phyloP scores from a whole-genome alignment of 2,888 invertebrate genomes.

The Lasioglossum marginatum region DNA sequence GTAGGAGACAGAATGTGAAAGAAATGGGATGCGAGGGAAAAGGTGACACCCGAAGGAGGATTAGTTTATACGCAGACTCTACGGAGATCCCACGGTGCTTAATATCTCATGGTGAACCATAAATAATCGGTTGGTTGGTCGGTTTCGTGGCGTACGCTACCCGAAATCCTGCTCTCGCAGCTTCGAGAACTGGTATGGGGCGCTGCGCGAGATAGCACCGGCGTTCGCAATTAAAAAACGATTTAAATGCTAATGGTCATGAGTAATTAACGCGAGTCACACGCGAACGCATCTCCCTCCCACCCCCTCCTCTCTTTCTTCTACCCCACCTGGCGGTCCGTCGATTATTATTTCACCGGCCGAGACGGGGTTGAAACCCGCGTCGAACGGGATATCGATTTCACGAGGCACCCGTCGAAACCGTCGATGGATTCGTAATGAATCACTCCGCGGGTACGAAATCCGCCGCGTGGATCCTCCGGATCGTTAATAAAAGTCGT shows the following conservation, averaged over 20 bases:
- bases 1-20: constrained; percentile 14
- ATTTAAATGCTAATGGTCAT: constrained; percentile 79
- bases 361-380: constrained; percentile 51
- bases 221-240: constrained; percentile 78
- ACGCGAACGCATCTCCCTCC: constrained; percentile 53
- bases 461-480: constrained; percentile 29
- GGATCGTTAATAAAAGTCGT: constrained; percentile 70
- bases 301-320: not conserved
- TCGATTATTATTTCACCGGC: constrained; percentile 70
- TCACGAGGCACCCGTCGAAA: constrained; percentile 57
- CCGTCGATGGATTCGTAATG: constrained; percentile 68
- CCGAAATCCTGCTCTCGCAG: constrained; percentile 60
- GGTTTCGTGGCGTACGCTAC: constrained; percentile 74
- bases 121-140: constrained; percentile 78
- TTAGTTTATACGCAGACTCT: constrained; percentile 62
- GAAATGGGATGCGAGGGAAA: constrained; percentile 33
- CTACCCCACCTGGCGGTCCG: constrained; percentile 41
- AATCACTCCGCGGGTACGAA: constrained; percentile 64
- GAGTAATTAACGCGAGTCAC: constrained; percentile 75
- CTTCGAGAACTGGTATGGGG: constrained; percentile 40
- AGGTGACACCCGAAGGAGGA: constrained; percentile 66
- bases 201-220: constrained; percentile 47
- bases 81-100: constrained; percentile 77
- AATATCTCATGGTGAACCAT: constrained; percentile 74
- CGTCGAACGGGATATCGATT: constrained; percentile 59